Conservation (phyloP, 2,888 invertebrate species). For the Chymomyza fuscimana region DNA sequence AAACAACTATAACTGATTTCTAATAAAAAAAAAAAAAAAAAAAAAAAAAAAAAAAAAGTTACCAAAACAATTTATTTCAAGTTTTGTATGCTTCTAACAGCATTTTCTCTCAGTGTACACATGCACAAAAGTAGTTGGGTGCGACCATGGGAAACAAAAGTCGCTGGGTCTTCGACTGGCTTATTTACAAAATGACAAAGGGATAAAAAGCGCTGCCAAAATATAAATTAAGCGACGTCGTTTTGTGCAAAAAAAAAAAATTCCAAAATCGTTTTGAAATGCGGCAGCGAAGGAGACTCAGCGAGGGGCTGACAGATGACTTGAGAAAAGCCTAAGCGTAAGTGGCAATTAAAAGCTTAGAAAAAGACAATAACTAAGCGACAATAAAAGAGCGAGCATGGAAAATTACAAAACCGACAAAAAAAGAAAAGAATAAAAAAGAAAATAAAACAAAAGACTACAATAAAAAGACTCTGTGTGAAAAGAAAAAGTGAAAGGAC, state of each 20-base stretch:
- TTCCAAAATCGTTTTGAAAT: too few relatives aligned
- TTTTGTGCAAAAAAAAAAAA: not conserved
- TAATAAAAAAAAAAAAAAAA: too few relatives aligned
- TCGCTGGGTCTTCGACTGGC: not conserved
- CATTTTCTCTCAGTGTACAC: not conserved
- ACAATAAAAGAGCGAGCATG: constrained; percentile 36
- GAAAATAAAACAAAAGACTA: not conserved
- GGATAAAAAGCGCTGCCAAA: constrained; percentile 62
- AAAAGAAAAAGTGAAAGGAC: not conserved
- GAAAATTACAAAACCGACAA: constrained; percentile 27
- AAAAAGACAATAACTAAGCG: constrained; percentile 43
- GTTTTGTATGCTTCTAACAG: not conserved
- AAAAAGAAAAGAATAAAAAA: not conserved
- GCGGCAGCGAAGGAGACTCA: constrained; percentile 3
- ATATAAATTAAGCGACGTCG: constrained; percentile 62
- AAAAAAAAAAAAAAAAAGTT: too few relatives aligned
- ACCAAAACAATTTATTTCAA: too few relatives aligned
- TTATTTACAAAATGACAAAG: constrained; percentile 57
- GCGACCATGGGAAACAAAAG: not conserved
- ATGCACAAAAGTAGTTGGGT: not conserved
- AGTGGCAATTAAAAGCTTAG: constrained; percentile 64
- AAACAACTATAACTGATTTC: too few relatives aligned
- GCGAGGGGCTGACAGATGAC: constrained; percentile 30
- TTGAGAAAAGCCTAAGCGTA: constrained; percentile 48
- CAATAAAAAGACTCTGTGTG: too few relatives aligned